Base-by-base conservation (phyloP, 1,140 invertebrate species). In the Drosophila navojoa region DNA sequence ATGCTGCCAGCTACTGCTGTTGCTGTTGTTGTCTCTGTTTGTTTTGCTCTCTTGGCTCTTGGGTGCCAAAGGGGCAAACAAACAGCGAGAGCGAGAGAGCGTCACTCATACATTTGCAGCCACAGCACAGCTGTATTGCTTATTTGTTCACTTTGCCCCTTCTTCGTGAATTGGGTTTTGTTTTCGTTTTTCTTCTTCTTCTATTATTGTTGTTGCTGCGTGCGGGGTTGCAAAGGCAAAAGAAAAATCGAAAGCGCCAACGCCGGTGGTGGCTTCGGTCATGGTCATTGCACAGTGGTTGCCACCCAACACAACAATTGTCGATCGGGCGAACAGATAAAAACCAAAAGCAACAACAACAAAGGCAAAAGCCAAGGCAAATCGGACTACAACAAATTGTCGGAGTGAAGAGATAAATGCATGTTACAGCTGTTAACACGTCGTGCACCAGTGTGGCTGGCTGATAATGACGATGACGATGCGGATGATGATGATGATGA, bases 211-310 rank as follows among this genome's bases (percentile, higher is more conserved):
- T 61, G 53, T 60, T 57, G 45, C 44, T 71, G 71, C 71, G 84
- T 87, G 76, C 61, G 76, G 81, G 82, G 82, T 87, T 73, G 82
- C 58, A 68, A 85, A 60, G 62, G 72, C 61, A 71, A 76, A 71
- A 76, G 75, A 71, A 80, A 77, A 77, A 79, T 69, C 77, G 77
- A 79, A 79, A 79, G 77, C 77, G 60, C 62, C 78, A 55, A n/a
- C 42, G 53, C 54, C 60, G 59, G 44, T 52, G 77, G 72, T 86
- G 68, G 50, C 70, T 75, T 40, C 52, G 44, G 44, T 42, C 54
- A 16, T 54, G 52, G 40, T 35, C 70, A 57, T 16, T 58, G 62
- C 54, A 77, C 76, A 80, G 68, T 84, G 79, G 76, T 68, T 38
- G 45, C 3, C 44, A 42, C 53, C 15, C 54, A 57, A 61, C 53